These are phyloP conservation scores for Drosophila subpulchrella DNA, from an alignment of 1,140 invertebrate species.

Conservation along the genomic window DNA sequence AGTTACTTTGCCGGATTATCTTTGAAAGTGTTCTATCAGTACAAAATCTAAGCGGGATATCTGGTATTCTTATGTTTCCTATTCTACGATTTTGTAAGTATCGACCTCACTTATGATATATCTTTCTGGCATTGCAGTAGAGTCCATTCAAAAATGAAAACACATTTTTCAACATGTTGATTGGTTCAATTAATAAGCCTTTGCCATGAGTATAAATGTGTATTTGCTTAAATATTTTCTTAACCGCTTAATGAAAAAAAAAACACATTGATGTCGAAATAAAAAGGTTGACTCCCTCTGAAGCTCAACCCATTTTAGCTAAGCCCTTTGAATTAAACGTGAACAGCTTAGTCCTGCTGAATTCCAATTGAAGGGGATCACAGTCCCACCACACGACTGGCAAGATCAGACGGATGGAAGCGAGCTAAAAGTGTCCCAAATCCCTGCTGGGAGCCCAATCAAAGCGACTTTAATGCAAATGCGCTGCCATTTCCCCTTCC, in stretches of 20 bases:
- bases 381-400: slow-evolving; percentile 1
- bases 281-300: not conserved
- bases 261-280: not conserved
- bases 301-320: not conserved
- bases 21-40: not conserved
- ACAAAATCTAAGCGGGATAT: no score
- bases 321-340: not conserved
- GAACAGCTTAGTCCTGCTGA: not conserved
- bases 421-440: slow-evolving; percentile 12
- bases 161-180: no score
- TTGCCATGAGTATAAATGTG: no score
- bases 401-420: slow-evolving; percentile 10
- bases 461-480: slow-evolving; percentile 43
- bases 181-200: no score
- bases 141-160: no score
- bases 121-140: no score
- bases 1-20: not conserved
- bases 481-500: slow-evolving; percentile 10
- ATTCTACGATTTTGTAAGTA: no score
- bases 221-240: no score
- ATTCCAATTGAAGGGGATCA: slow-evolving; percentile 3
- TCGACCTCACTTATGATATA: no score
- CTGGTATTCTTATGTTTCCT: no score
- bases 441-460: slow-evolving; percentile 26
- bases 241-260: not conserved